A percentile compares a stretch with the other conserved stretches of the same genome.
phyloP scores from a whole-genome alignment of 2,888 invertebrate species.

The Metopia argyrocephala region DNA sequence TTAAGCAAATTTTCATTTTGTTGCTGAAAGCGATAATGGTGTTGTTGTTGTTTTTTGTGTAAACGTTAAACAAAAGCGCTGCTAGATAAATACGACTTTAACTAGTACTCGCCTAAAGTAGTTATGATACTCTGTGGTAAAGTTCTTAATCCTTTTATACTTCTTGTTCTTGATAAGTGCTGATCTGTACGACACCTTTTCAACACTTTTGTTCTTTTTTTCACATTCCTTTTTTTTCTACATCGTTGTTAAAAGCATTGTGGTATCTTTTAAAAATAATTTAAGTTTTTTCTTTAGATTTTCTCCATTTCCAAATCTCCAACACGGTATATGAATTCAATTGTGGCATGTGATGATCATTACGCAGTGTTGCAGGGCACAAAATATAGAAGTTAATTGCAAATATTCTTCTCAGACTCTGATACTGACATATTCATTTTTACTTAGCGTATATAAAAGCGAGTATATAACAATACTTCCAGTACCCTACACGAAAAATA shows the following conservation, averaged over 20 bases:
- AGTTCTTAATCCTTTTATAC: conserved; percentile 73
- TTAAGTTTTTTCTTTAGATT: background rate
- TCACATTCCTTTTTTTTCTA: background rate
- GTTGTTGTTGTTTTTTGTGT: too few relatives aligned
- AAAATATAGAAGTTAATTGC: conserved; percentile 33
- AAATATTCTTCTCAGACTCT: conserved; percentile 21
- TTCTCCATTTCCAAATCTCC: background rate
- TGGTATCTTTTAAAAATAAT: background rate
- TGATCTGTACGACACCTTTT: conserved; percentile 58
- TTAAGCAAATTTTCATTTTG: conserved; percentile 72
- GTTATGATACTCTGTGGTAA: conserved; percentile 67
- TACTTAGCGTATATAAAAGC: background rate
- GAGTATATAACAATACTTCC: too few relatives aligned
- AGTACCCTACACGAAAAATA: too few relatives aligned
- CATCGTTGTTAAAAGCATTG: background rate
- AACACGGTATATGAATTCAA: background rate
- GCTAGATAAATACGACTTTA: conserved; percentile 68
- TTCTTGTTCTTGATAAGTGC: conserved; percentile 59
- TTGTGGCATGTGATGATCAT: background rate
- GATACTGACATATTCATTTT: background rate
- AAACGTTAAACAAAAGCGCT: conserved; percentile 66
- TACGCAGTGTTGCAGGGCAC: conserved; percentile 1
- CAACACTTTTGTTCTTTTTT: conserved; percentile 55
- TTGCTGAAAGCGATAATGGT: too few relatives aligned
- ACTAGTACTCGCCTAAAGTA: conserved; percentile 73